Conservation (phyloP, 2,113 vertebrate species). For the Pimephales promelas region DNA sequence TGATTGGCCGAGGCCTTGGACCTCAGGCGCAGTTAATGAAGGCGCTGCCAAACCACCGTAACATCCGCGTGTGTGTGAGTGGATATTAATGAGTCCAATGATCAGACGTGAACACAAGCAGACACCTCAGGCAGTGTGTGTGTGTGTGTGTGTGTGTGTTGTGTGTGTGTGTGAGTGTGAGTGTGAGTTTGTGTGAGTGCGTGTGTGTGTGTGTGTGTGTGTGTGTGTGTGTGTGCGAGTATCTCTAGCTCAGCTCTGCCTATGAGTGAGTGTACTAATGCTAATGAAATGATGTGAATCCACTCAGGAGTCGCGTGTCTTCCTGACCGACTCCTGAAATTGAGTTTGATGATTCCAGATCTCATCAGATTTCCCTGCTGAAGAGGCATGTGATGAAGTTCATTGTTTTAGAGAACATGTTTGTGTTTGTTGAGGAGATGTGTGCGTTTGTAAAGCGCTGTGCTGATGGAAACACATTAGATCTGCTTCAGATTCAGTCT, state of each 20-base stretch:
- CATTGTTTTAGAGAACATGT: neutral
- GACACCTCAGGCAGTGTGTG: neutral
- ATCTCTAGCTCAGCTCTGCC: no score
- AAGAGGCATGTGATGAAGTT: neutral
- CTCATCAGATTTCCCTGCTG: neutral
- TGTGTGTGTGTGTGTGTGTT: neutral
- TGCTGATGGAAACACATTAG: neutral
- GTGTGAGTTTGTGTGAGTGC: neutral
- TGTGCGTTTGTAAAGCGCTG: neutral
- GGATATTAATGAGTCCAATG: neutral
- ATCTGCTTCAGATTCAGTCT: neutral
- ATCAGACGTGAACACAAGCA: neutral
- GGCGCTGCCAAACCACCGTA: neutral
- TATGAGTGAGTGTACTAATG: neutral
- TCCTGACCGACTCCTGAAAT: neutral
- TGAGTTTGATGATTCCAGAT: neutral
- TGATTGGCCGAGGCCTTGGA: neutral
- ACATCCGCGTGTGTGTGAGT: neutral
- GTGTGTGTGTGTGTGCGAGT: neutral
- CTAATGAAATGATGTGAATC: constrained; percentile 7
- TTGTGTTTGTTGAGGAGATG: neutral
- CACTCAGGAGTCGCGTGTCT: no score
- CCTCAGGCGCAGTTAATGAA: neutral
- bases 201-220: neutral
- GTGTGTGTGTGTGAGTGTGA: neutral